Base-by-base conservation (phyloP, 1,140 invertebrate genomes). In the Rhopalosiphum padi region DNA sequence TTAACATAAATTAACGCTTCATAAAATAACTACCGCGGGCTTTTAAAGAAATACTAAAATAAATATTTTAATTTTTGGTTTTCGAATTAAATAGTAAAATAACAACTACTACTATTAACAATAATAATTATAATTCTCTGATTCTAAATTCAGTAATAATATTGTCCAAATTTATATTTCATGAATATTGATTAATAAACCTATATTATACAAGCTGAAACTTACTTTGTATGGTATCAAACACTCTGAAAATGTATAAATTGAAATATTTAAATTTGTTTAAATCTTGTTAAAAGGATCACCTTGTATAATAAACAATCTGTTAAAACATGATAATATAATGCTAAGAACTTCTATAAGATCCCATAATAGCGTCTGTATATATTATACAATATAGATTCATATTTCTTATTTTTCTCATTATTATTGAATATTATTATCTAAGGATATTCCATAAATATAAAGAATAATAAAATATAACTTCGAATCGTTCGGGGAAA, bases 401-500 rank as follows among this genome's bases (percentile, higher is more conserved):
- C 46, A 21, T 88, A 35, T 51, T 46, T 86, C 25, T 18, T n/a
- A 35, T 89, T 89, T 85, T 89, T 51, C 87, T 89, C 88, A 23
- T 89, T 89, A 77, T 77, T 89, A 89, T 89, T 53, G 48, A 53
- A 37, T 55, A 55, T 41, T 89, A 89, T 37, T 37, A 55, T 55
- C 35, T 2, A 25, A 89, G 15, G 35, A 89, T 89, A 89, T 55
- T 55, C 18, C 35, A 41, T 55, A 55, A 41, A 89, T 89, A 89
- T n/a, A 89, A 23, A 89, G 7, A 37, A 35, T 89, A 23, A 55
- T 89, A 55, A 41, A 89, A 89, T 89, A 89, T 53, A 37, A 89
- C 48, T 55, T 55, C n/a, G 11, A 89, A 51, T 89, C 48, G 88
- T 89, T 89, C 55, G 53, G 87, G 9, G 21, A 89, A 89, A 55